phyloP scores from a whole-genome alignment of 2,797 vertebrate species.

The Triplophysa bombifrons region DNA sequence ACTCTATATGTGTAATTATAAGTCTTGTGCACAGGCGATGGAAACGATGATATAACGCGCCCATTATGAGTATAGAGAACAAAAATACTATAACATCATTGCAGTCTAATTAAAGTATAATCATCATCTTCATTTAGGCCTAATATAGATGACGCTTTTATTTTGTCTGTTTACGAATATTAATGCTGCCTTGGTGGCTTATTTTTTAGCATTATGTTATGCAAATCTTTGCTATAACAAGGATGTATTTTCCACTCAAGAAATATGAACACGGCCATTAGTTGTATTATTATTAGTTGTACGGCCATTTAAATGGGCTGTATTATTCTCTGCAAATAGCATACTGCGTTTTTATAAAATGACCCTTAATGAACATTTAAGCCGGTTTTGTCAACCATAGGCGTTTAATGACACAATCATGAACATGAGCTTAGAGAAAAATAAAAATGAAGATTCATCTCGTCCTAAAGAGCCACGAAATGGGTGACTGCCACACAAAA shows the following conservation, averaged over 20 bases:
- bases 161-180: slow-evolving; percentile 12
- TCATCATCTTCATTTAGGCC: not conserved
- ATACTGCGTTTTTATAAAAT: not conserved
- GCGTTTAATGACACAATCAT: not conserved
- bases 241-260: not conserved
- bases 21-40: too few species aligned
- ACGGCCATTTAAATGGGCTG: not conserved
- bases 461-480: not conserved
- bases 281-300: too few species aligned
- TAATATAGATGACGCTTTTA: not conserved
- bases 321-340: not conserved
- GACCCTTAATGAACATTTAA: slow-evolving; percentile 3
- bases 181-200: not conserved
- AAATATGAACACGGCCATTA: not conserved
- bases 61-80: not conserved
- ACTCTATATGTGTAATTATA: too few species aligned
- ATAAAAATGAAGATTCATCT: slow-evolving; percentile 25
- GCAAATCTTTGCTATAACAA: not conserved
- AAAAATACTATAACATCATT: not conserved
- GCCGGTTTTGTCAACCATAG: not conserved
- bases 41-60: not conserved
- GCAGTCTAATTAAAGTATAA: not conserved
- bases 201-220: not conserved
- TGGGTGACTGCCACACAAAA: slow-evolving; percentile 35
- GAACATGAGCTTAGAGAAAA: not conserved